phyloP scores from a whole-genome alignment of 2,113 vertebrate genomes.

The Camelus dromedarius region DNA sequence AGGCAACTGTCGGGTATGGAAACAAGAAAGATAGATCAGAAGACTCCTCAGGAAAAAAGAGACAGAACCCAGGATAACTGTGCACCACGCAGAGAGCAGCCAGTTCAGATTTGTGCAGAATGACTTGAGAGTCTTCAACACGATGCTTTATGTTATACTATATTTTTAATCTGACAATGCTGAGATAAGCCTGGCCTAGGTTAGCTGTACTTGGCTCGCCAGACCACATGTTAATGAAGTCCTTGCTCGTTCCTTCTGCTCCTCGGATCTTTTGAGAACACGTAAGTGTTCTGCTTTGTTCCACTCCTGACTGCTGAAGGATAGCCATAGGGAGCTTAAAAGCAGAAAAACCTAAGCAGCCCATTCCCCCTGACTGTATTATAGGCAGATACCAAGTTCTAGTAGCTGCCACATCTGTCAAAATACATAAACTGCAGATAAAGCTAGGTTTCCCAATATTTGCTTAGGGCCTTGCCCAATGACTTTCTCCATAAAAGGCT shows the following conservation, averaged over 20 bases:
- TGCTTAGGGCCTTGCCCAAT: not conserved
- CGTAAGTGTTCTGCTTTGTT: not conserved
- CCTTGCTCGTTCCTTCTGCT: not conserved
- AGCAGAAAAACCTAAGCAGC: not conserved
- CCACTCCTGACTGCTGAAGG: not conserved
- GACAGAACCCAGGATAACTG: not conserved
- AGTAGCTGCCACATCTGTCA: not conserved
- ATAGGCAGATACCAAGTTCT: not conserved
- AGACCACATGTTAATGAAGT: not conserved
- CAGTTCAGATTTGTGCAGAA: not conserved
- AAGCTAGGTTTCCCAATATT: conserved; percentile 7
- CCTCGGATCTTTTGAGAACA: not conserved
- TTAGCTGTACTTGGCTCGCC: not conserved
- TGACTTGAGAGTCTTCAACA: not conserved
- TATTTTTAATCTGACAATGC: not conserved
- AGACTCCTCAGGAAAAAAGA: not conserved
- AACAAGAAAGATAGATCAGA: not conserved
- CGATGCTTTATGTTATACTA: not conserved
- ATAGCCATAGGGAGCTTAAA: not conserved
- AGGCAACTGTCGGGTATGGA: not conserved
- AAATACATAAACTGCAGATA: not conserved
- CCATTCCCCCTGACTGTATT: not conserved
- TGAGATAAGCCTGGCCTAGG: not conserved
- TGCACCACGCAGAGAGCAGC: not conserved
- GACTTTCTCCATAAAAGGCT: conserved; percentile 9